Evolutionary conservation across 2,113 vertebrate species (phyloP).

Genomic region (Corydoras maculifer): DNA sequence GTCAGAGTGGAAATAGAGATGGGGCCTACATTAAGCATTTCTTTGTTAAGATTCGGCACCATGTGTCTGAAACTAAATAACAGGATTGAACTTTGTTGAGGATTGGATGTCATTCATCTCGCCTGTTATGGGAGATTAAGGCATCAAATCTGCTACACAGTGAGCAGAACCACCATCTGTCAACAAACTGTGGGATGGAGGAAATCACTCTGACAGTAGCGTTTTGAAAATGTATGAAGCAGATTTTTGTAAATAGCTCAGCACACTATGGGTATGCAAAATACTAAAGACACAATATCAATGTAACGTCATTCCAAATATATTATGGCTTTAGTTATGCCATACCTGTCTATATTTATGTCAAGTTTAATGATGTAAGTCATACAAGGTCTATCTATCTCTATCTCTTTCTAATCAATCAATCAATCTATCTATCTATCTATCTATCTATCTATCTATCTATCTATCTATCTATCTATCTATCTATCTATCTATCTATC

Average conservation of each 20-base stretch:
- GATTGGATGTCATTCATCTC: conserved; percentile 4
- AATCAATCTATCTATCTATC: no score
- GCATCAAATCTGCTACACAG: conserved; percentile 6
- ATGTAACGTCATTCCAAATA: no score
- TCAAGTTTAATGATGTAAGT: no score
- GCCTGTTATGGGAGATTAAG: conserved; percentile 9
- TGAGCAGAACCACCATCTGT: conserved; percentile 12
- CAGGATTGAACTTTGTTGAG: not conserved
- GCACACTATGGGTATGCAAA: no score
- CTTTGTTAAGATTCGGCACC: not conserved
- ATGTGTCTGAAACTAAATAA: not conserved
- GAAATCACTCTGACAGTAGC: not conserved
- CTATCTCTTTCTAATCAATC: no score
- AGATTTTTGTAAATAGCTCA: not conserved
- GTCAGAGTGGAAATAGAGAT: not conserved
- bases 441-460: no score
- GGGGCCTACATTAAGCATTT: not conserved
- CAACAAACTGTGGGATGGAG: conserved; percentile 4
- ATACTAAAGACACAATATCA: no score
- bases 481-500: no score
- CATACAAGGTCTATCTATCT: no score
- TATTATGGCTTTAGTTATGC: no score
- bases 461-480: no score
- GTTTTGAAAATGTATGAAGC: not conserved
- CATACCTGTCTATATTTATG: no score